A percentile compares a stretch with the other conserved stretches of the same genome.
Evolutionary conservation across 2,113 vertebrate genomes (phyloP).

Genomic region (Halichoeres trimaculatus): DNA sequence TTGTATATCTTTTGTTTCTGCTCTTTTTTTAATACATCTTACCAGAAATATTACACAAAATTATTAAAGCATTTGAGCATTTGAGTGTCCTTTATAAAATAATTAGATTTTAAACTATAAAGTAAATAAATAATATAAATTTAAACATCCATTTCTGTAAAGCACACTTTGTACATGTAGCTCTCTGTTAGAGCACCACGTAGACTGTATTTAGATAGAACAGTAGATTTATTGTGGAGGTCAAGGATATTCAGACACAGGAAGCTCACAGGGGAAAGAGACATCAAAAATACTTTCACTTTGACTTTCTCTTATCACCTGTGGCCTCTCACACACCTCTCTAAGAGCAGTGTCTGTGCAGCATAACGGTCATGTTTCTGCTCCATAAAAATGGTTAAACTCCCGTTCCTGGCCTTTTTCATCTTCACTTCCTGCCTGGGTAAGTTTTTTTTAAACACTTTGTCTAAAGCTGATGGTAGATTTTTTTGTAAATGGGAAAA

Average conservation of each 20-base stretch:
- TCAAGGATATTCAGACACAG: background rate
- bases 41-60: too few relatives aligned
- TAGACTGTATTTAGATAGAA: background rate
- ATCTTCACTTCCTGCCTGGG: background rate
- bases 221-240: background rate
- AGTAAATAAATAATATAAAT: too few relatives aligned
- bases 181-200: background rate
- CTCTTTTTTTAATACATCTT: too few relatives aligned
- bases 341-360: background rate
- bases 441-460: slow-evolving; percentile 21
- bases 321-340: background rate
- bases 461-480: background rate
- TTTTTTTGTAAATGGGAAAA: background rate
- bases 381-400: slow-evolving; percentile 11
- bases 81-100: too few relatives aligned
- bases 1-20: too few relatives aligned
- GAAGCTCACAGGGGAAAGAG: slow-evolving; percentile 1
- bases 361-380: background rate
- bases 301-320: background rate
- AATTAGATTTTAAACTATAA: too few relatives aligned
- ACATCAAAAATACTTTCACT: background rate
- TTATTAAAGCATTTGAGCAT: too few relatives aligned
- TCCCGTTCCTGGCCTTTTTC: background rate
- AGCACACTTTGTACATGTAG: too few relatives aligned
- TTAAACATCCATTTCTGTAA: background rate